These are phyloP conservation scores for Australoheros facetus DNA, from an alignment of 2,797 vertebrate genomes.

Conservation along the genomic window DNA sequence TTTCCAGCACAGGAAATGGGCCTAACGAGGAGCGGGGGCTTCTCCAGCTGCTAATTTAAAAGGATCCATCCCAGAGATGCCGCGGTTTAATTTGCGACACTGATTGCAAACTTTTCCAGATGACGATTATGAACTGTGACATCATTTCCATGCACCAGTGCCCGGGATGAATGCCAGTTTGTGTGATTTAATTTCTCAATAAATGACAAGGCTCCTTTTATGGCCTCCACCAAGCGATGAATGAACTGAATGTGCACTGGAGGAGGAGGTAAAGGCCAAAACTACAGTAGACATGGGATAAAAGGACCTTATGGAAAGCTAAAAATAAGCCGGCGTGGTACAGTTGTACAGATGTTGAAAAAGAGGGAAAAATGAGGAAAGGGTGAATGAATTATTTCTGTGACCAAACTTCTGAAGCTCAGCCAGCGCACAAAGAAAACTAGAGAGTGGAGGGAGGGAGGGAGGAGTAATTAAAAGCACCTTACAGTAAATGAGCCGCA, in stretches of 20 bases:
- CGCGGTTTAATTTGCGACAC: conserved; percentile 56
- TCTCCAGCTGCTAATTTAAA: conserved; percentile 32
- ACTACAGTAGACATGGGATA: neutral
- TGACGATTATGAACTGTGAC: conserved; percentile 70
- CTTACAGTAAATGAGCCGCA: conserved; percentile 45
- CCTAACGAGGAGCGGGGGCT: neutral
- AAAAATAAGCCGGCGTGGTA: conserved; percentile 3
- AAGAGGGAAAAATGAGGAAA: neutral
- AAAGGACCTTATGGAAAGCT: neutral
- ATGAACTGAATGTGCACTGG: conserved; percentile 47
- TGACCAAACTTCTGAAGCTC: conserved; percentile 32
- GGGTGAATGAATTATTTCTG: neutral
- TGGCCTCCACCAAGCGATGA: conserved; percentile 45
- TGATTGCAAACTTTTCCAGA: conserved; percentile 68
- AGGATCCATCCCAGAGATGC: conserved; percentile 30
- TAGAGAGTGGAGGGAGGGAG: conserved; percentile 5
- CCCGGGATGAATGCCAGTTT: conserved; percentile 70
- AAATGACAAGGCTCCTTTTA: conserved; percentile 73
- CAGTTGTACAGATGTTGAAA: conserved; percentile 7
- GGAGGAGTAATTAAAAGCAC: conserved; percentile 67
- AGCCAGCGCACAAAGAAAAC: conserved; percentile 10
- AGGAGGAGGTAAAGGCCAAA: neutral
- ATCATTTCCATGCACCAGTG: conserved; percentile 70
- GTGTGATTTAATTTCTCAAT: conserved; percentile 73
- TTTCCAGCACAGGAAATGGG: neutral